phyloP scores from a whole-genome alignment of 2,888 invertebrate genomes.

The Diadegma fenestrale region DNA sequence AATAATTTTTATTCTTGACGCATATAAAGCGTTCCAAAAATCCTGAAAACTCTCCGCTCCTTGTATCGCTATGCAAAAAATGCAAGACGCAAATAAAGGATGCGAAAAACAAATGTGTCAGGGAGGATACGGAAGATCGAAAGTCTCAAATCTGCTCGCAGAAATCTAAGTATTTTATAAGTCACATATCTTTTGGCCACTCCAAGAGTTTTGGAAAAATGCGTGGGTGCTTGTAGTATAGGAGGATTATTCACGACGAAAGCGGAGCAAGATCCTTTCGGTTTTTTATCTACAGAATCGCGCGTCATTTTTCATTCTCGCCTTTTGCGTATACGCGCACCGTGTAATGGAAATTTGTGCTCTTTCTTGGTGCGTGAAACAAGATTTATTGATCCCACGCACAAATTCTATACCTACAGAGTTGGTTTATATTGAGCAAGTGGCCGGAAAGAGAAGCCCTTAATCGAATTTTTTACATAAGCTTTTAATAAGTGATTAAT shows the following conservation, averaged over 20 bases:
- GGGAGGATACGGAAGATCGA: neutral
- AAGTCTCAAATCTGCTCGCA: neutral
- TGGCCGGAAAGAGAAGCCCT: neutral
- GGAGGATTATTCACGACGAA: conserved; percentile 26
- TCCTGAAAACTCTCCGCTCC: neutral
- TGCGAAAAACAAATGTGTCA: neutral
- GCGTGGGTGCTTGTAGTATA: neutral
- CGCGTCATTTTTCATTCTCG: conserved; percentile 34
- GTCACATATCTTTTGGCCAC: neutral
- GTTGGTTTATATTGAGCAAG: neutral
- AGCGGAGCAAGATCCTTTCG: conserved; percentile 28
- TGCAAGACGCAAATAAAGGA: neutral
- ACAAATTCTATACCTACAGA: neutral
- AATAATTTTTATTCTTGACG: neutral
- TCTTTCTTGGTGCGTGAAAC: conserved; percentile 34
- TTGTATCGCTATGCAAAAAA: neutral
- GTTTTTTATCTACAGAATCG: conserved; percentile 9
- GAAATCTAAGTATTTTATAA: conserved; percentile 11
- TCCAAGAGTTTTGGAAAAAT: neutral
- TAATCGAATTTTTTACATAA: conserved; percentile 16
- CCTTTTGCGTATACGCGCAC: conserved; percentile 7
- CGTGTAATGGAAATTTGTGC: conserved; percentile 30
- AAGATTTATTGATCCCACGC: conserved; percentile 18
- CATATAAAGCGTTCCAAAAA: neutral
- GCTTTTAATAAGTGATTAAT: neutral